Evolutionary conservation across 1,140 invertebrate species (phyloP).

Genomic region (Drosophila bocki): DNA sequence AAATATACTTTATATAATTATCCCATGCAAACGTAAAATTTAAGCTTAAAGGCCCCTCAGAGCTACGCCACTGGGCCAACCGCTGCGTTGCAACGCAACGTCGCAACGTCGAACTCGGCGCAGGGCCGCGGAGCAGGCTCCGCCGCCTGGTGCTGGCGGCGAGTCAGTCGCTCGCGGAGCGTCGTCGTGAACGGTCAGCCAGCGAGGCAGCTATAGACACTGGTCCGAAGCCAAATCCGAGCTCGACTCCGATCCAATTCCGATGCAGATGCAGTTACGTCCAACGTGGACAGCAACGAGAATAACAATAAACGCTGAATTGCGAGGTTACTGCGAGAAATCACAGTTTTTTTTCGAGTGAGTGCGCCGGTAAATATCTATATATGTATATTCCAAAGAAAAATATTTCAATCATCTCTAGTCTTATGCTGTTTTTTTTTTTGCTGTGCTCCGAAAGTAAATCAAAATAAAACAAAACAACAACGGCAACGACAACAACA

Average conservation of each 20-base stretch:
- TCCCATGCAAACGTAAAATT: background rate
- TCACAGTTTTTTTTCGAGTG: conserved; percentile 53
- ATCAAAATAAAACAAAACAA: conserved; percentile 8
- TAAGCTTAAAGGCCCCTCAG: no score
- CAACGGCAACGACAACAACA: conserved; percentile 13
- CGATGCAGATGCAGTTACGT: conserved; percentile 27
- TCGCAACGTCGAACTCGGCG: conserved; percentile 2
- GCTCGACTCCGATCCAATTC: conserved; percentile 5
- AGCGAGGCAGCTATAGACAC: conserved; percentile 46
- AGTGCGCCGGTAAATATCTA: conserved; percentile 37
- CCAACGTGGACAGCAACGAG: conserved; percentile 20
- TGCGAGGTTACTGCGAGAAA: conserved; percentile 17
- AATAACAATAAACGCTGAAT: conserved; percentile 15
- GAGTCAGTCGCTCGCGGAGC: conserved; percentile 76
- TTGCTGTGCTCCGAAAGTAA: conserved; percentile 29
- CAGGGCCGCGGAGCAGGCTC: conserved; percentile 4
- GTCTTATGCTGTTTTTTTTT: conserved; percentile 23
- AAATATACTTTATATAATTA: background rate
- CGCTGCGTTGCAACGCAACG: conserved; percentile 40
- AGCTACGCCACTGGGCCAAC: background rate
- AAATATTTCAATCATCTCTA: conserved; percentile 13
- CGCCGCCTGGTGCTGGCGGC: conserved; percentile 15
- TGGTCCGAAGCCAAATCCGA: conserved; percentile 19
- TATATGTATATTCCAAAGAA: conserved; percentile 4
- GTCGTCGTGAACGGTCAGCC: conserved; percentile 76